A percentile compares a stretch with the other conserved stretches of the same genome.
These are phyloP conservation scores for Deroplatys truncata DNA, from an alignment of 2,888 invertebrate genomes.

Conservation along the genomic window DNA sequence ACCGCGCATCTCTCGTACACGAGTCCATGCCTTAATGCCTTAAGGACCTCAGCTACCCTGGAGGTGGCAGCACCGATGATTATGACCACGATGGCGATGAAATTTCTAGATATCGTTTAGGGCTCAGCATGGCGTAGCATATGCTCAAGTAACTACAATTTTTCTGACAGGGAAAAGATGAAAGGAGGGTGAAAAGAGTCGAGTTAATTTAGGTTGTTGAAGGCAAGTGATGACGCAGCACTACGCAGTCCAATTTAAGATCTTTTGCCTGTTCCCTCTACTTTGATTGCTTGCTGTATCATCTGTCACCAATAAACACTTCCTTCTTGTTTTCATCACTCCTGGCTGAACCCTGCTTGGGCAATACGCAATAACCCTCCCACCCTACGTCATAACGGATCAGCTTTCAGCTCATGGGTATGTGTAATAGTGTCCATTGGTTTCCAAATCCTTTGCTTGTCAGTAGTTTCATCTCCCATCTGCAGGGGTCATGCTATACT, in stretches of 20 bases:
- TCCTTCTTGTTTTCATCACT: background rate
- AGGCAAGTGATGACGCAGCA: background rate
- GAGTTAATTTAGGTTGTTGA: background rate
- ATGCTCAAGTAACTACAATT: background rate
- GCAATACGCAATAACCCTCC: no score
- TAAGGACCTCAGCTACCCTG: no score
- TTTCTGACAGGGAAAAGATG: background rate
- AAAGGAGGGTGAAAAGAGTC: background rate
- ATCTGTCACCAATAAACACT: background rate
- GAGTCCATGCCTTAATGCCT: no score
- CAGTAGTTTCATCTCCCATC: no score
- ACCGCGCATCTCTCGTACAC: no score
- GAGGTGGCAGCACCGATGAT: no score
- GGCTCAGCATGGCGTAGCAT: background rate
- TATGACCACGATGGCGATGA: background rate
- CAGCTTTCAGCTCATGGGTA: background rate
- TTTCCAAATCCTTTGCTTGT: no score
- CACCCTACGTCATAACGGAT: background rate
- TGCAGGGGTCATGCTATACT: no score
- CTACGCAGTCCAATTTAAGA: background rate
- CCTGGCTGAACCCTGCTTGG: background rate
- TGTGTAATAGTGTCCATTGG: no score
- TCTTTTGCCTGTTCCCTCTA: background rate
- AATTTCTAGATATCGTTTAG: background rate
- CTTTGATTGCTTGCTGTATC: background rate